phyloP scores from a whole-genome alignment of 2,888 invertebrate genomes.

The Drosophila mimetica region DNA sequence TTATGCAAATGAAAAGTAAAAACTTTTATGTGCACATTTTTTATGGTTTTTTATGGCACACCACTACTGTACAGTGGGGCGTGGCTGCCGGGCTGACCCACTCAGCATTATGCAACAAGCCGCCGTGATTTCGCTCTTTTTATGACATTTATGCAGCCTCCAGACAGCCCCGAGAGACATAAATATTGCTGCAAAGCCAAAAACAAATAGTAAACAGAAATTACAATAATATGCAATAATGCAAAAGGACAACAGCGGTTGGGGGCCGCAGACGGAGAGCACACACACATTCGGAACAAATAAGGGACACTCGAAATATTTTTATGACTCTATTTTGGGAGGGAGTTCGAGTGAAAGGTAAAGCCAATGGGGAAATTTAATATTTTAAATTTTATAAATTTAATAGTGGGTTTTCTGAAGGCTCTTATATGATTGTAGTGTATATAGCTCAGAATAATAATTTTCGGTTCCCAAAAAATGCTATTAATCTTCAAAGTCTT shows the following conservation, averaged over 20 bases:
- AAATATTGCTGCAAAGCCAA: constrained; percentile 75
- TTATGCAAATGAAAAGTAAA: constrained; percentile 75
- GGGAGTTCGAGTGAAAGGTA: neutral
- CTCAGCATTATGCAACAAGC: constrained; percentile 47
- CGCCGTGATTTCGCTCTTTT: constrained; percentile 42
- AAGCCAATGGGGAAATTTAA: neutral
- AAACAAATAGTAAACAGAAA: constrained; percentile 79
- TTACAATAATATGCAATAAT: constrained; percentile 79
- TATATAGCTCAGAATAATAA: too few species aligned
- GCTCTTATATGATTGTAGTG: too few species aligned
- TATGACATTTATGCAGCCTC: constrained; percentile 43
- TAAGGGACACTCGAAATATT: constrained; percentile 8
- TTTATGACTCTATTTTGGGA: neutral
- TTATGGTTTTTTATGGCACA: constrained; percentile 51
- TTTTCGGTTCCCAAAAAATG: too few species aligned
- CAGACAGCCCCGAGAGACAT: constrained; percentile 38
- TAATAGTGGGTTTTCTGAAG: too few species aligned
- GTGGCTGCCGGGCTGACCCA: constrained; percentile 43
- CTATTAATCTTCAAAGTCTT: too few species aligned
- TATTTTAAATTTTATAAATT: neutral
- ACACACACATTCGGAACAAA: constrained; percentile 22
- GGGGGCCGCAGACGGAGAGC: constrained; percentile 6
- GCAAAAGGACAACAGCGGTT: constrained; percentile 69
- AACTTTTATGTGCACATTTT: constrained; percentile 61
- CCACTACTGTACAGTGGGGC: constrained; percentile 25